Percentiles rank a stretch among this genome's conserved stretches.
phyloP scores from a whole-genome alignment of 2,113 vertebrate genomes.

The Clarias batrachus region DNA sequence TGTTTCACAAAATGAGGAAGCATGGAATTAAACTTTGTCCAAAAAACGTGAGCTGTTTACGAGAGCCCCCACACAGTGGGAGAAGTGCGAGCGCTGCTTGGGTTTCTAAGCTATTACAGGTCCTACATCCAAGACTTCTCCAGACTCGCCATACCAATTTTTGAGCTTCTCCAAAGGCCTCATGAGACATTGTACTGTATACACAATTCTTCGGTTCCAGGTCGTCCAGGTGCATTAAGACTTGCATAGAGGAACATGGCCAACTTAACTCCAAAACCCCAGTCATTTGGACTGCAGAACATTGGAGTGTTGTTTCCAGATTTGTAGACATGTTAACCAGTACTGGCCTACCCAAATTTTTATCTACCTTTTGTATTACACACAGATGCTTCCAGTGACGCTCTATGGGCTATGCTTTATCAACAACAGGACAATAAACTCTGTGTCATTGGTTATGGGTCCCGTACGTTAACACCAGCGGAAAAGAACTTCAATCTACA shows the following conservation, averaged over 20 bases:
- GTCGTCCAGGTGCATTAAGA: no score
- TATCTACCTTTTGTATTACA: neutral
- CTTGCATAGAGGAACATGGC: no score
- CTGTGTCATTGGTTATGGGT: neutral
- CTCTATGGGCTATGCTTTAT: neutral
- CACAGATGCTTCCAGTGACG: neutral
- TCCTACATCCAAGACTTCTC: constrained; percentile 3
- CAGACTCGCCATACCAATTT: neutral
- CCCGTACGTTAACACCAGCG: neutral
- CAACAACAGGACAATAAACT: neutral
- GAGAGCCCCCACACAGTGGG: neutral
- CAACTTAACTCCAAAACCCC: constrained; percentile 5
- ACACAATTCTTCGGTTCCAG: no score
- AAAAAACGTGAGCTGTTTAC: neutral
- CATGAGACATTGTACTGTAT: no score
- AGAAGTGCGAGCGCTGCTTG: neutral
- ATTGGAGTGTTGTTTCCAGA: neutral
- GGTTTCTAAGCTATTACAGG: constrained; percentile 22
- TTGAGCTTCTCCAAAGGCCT: neutral
- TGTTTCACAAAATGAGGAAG: neutral
- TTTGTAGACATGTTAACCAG: constrained; percentile 17
- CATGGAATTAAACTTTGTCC: neutral
- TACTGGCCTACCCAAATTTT: constrained; percentile 31
- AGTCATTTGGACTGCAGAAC: constrained; percentile 4
- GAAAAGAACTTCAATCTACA: neutral